Conservation (phyloP, 2,797 vertebrate species). For the Chaenodraco wilsoni region DNA sequence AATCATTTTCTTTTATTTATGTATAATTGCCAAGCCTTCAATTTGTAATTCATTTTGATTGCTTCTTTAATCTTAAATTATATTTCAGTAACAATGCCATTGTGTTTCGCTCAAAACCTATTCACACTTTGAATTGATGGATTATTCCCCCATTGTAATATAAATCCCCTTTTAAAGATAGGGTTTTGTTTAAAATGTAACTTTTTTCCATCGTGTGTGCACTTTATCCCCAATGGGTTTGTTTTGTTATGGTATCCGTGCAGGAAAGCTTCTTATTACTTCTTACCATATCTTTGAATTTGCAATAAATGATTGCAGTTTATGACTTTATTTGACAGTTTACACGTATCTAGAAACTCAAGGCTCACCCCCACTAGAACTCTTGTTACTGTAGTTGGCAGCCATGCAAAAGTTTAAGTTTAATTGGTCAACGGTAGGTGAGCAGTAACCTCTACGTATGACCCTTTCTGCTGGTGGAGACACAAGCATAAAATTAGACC, state of each 20-base stretch:
- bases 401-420: conserved; percentile 41
- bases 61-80: neutral
- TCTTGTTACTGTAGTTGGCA: conserved; percentile 2
- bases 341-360: neutral
- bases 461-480: conserved; percentile 30
- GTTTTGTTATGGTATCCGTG: neutral
- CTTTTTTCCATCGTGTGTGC: neutral
- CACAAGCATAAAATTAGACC: conserved; percentile 49
- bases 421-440: conserved; percentile 40
- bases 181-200: conserved; percentile 20
- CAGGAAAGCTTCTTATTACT: neutral
- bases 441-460: conserved; percentile 34
- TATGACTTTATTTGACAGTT: neutral
- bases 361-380: neutral
- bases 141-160: conserved; percentile 25
- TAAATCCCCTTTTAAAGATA: neutral
- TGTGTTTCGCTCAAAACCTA: conserved; percentile 11
- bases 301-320: neutral
- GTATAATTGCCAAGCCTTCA: neutral
- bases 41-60: neutral
- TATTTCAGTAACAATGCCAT: conserved; percentile 1
- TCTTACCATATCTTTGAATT: neutral
- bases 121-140: conserved; percentile 9
- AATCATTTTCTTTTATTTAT: neutral
- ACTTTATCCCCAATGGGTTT: neutral